Evolutionary conservation across 1,140 invertebrate genomes (phyloP).

Genomic region (Euwallacea similis): DNA sequence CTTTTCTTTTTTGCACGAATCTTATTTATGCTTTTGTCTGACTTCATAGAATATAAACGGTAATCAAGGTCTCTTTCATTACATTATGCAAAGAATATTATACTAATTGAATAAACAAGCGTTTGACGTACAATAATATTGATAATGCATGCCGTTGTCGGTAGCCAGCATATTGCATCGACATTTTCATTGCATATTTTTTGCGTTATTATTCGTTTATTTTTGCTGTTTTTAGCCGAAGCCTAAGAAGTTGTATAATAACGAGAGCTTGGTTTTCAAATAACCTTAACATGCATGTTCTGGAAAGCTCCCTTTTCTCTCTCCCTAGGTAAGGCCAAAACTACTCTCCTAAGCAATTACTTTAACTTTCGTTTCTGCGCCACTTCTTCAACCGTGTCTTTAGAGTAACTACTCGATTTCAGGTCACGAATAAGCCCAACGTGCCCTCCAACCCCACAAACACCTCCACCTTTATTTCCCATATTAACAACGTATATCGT

Average conservation of each 20-base stretch:
- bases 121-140: too few species aligned
- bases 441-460: constrained; percentile 38
- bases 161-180: too few species aligned
- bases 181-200: background rate
- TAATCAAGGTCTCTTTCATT: too few species aligned
- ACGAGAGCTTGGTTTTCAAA: background rate
- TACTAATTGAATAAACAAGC: too few species aligned
- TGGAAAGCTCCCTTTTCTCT: background rate
- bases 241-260: constrained; percentile 21
- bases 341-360: background rate
- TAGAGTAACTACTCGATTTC: background rate
- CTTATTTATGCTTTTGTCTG: too few species aligned
- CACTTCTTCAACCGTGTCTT: background rate
- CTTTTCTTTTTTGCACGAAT: too few species aligned
- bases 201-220: background rate
- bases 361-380: background rate
- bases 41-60: too few species aligned
- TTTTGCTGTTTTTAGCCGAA: constrained; percentile 15
- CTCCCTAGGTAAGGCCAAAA: too few species aligned
- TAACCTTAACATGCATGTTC: background rate
- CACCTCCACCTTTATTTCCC: constrained; percentile 51
- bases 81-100: too few species aligned
- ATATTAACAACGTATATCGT: constrained; percentile 47
- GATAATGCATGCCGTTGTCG: too few species aligned
- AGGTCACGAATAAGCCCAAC: constrained; percentile 48